Evolutionary conservation across 2,113 vertebrate genomes (phyloP).

Genomic region (Cephalopterus ornatus): DNA sequence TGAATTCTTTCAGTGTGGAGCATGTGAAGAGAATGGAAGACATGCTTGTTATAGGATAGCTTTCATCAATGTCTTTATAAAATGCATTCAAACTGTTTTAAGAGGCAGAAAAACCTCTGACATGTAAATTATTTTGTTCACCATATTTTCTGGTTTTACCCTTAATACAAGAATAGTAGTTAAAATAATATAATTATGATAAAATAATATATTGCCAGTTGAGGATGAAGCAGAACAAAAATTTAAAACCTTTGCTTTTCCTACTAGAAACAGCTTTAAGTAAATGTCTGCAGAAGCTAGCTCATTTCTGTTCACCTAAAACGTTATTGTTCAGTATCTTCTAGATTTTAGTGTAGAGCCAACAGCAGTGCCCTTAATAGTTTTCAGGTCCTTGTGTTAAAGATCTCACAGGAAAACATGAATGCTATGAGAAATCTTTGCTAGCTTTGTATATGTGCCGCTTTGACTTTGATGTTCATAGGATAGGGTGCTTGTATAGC

Average conservation of each 20-base stretch:
- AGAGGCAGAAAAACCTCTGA: not conserved
- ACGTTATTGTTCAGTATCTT: not conserved
- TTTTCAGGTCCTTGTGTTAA: not conserved
- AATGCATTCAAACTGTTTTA: not conserved
- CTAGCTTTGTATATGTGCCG: not conserved
- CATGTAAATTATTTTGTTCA: not conserved
- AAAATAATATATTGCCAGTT: not conserved
- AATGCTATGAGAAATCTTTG: not conserved
- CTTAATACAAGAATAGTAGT: not conserved
- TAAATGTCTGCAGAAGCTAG: not conserved
- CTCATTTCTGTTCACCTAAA: not conserved
- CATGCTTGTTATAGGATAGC: not conserved
- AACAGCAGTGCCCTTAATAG: not conserved
- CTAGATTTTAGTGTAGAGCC: not conserved
- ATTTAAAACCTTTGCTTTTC: not conserved
- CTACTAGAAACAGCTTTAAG: not conserved
- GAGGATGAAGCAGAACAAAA: not conserved
- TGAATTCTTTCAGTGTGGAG: rapidly evolving
- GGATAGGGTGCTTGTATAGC: not conserved
- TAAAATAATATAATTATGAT: too few relatives aligned
- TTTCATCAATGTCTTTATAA: not conserved
- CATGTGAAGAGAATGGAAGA: not conserved
- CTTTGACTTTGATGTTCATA: not conserved
- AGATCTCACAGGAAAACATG: not conserved
- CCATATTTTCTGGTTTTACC: not conserved